Base-by-base conservation (phyloP, 2,888 invertebrate genomes). In the Tetheella fluctuosa region DNA sequence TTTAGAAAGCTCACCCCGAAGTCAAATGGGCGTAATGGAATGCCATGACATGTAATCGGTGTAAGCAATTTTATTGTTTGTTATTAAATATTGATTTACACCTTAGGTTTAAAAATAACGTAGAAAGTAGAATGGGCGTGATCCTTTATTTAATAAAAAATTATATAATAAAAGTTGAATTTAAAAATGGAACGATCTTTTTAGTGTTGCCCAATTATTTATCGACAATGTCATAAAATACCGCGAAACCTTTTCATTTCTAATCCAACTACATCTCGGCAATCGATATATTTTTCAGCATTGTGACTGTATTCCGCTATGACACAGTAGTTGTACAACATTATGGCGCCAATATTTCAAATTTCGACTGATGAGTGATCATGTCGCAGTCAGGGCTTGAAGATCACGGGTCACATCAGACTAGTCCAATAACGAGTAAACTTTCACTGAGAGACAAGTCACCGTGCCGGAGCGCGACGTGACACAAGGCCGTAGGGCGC, bases 401-500 rank as follows among this genome's bases (percentile, higher is more conserved):
- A 48, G 20, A 48, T 10, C 42, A 42, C 42, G 17, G 42, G 20
- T 20, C 48, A 48, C 10, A n/a, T 10, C 17, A 20, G 55, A 17
- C 34, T 55, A 12, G 23, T 34, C 34, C 55, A 55, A 55, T 55
- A 12, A 34, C 34, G 55, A 54, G 55, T 34, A 34, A 34, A 73
- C 80, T 80, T 80, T 80, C 80, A 65, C 80, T 61, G 15, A 15
- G 34, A 34, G 34, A 55, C 55, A 55, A 30, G 55, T 55, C 25
- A 28, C 28, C 20, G 48, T 30, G 54, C 28, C 25, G 34, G 48
- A 48, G 48, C 48, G 48, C 39, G 48, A n/a, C 39, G 39, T 48
- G 48, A 20, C 34, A 57, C 65, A 68, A 76, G 79, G 79, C 77
- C 68, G 70, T 67, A 78, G 79, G 81, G 80, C 79, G 76, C 68